These are phyloP conservation scores for Leuctra nigra DNA, from an alignment of 2,888 invertebrate species.

Conservation along the genomic window DNA sequence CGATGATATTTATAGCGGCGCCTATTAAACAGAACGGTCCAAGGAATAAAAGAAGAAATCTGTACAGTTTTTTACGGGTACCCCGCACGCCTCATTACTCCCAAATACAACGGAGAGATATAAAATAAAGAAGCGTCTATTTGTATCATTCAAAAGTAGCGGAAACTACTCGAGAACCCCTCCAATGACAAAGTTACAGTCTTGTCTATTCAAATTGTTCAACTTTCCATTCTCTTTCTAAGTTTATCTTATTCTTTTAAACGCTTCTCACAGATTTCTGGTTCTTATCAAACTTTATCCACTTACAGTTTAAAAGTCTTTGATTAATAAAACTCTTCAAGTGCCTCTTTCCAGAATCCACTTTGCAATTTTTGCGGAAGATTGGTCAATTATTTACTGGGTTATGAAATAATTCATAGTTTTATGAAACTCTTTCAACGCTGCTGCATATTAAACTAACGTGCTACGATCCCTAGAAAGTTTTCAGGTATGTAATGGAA, in stretches of 20 bases:
- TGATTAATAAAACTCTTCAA: constrained; percentile 7
- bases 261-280: background rate
- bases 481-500: too few species aligned
- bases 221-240: background rate
- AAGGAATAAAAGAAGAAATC: background rate
- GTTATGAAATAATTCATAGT: too few species aligned
- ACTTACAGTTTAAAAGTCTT: background rate
- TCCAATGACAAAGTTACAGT: constrained; percentile 2
- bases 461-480: too few species aligned
- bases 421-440: too few species aligned
- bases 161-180: background rate
- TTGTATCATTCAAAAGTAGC: background rate
- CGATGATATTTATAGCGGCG: constrained; percentile 2
- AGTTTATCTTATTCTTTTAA: background rate
- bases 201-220: constrained; percentile 1
- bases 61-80: constrained; percentile 2
- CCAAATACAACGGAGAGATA: background rate
- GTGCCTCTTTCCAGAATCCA: background rate
- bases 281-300: background rate
- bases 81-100: background rate
- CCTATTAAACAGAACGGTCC: constrained; percentile 5
- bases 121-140: background rate
- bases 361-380: background rate
- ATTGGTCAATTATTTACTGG: background rate
- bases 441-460: too few species aligned